Percentiles rank a stretch among this genome's conserved stretches.
Conservation (phyloP, 2,113 vertebrate genomes). For the Gallinago paraguaiae region DNA sequence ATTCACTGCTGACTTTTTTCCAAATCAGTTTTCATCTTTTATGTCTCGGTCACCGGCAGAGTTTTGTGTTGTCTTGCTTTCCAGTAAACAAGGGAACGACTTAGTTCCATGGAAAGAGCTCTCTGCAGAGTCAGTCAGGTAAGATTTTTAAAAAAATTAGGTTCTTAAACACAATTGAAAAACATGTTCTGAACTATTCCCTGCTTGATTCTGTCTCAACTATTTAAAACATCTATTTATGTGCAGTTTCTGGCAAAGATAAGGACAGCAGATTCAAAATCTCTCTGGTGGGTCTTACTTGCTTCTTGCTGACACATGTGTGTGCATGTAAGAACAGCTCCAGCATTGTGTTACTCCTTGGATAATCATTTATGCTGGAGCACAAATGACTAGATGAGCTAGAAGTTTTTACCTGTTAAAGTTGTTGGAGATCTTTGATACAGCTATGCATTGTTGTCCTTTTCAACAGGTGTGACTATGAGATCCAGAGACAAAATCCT, state of each 20-base stretch:
- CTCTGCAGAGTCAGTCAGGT: background rate
- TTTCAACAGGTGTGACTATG: background rate
- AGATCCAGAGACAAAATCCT: background rate
- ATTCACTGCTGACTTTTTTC: background rate
- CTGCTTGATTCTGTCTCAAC: background rate
- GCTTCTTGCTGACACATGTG: background rate
- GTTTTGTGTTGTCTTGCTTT: background rate
- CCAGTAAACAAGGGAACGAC: background rate
- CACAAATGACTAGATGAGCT: background rate
- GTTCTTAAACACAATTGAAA: background rate
- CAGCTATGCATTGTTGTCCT: background rate
- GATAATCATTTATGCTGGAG: background rate
- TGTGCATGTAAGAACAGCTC: background rate
- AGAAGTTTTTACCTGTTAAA: background rate
- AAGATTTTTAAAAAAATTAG: background rate
- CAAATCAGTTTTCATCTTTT: background rate
- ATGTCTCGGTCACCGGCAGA: background rate
- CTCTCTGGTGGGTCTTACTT: background rate
- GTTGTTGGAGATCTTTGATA: background rate
- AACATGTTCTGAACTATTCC: background rate
- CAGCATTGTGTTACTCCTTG: background rate
- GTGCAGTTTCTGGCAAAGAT: background rate
- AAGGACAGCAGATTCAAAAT: background rate
- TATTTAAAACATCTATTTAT: background rate
- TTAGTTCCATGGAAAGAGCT: background rate